A percentile compares a stretch with the other conserved stretches of the same genome.
These are phyloP conservation scores for Petrocephalus schoutedeni DNA, from an alignment of 2,797 vertebrate species.

Conservation along the genomic window DNA sequence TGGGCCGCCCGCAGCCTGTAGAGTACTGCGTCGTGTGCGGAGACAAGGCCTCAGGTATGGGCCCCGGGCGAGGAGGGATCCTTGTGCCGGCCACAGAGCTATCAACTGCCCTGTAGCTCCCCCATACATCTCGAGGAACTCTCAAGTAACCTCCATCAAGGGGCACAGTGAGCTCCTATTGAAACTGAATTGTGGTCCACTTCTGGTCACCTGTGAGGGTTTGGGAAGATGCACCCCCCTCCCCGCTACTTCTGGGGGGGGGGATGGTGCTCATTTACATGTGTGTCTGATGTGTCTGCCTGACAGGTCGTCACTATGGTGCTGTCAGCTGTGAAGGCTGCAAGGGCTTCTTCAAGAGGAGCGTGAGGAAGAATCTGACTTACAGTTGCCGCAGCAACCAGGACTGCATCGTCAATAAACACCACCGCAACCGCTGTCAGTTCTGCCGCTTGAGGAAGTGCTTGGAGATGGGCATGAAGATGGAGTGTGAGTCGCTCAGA, in stretches of 20 bases:
- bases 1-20: constrained; percentile 82
- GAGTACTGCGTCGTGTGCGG: constrained; percentile 97
- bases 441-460: constrained; percentile 94
- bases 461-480: constrained; percentile 98
- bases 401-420: constrained; percentile 97
- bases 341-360: constrained; percentile 98
- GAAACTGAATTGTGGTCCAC: neutral
- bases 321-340: constrained; percentile 97
- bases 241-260: neutral
- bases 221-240: neutral
- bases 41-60: constrained; percentile 93
- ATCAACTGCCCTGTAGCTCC: neutral
- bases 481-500: constrained; percentile 71
- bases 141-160: neutral
- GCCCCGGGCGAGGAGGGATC: neutral
- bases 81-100: neutral
- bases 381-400: constrained; percentile 97
- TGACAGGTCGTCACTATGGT: constrained; percentile 80
- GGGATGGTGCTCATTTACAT: neutral
- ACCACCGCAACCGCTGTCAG: constrained; percentile 97
- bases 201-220: neutral
- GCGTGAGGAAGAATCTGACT: constrained; percentile 90
- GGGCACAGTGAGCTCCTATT: neutral
- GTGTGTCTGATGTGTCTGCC: neutral
- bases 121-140: too few relatives aligned